Conservation (phyloP, 2,797 vertebrate species). For the Halcyon leucocephala region DNA sequence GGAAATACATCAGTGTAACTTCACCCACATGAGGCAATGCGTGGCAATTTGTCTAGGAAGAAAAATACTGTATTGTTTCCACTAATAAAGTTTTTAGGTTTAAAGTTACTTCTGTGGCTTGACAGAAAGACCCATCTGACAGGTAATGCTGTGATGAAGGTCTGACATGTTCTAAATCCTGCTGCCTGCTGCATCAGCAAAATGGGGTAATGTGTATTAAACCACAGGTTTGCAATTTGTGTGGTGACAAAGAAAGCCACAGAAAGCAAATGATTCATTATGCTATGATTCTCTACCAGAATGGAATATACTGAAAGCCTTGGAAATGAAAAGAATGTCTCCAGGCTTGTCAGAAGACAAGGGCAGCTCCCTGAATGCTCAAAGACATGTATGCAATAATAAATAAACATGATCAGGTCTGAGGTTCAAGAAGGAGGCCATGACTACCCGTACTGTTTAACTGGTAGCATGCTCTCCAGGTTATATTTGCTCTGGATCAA, state of each 20-base stretch:
- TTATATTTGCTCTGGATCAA: not conserved
- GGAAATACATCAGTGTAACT: not conserved
- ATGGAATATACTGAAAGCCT: not conserved
- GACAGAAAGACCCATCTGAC: not conserved
- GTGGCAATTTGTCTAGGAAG: not conserved
- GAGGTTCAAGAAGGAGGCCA: not conserved
- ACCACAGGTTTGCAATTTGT: constrained; percentile 5
- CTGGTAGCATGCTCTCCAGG: not conserved
- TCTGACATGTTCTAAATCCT: not conserved
- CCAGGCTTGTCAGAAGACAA: not conserved
- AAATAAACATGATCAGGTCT: not conserved
- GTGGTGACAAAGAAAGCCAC: not conserved
- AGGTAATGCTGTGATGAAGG: not conserved
- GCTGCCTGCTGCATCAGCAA: constrained; percentile 4
- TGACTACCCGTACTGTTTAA: not conserved
- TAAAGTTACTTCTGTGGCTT: not conserved
- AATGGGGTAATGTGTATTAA: not conserved
- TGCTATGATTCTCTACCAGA: not conserved
- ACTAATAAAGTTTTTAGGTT: not conserved
- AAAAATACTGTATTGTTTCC: not conserved
- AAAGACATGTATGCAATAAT: not conserved
- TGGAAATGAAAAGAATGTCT: not conserved
- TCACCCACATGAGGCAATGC: not conserved
- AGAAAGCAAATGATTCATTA: not conserved
- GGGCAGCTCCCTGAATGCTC: not conserved